Conservation (phyloP, 1,140 invertebrate species). For the Phymastichus coffea region DNA sequence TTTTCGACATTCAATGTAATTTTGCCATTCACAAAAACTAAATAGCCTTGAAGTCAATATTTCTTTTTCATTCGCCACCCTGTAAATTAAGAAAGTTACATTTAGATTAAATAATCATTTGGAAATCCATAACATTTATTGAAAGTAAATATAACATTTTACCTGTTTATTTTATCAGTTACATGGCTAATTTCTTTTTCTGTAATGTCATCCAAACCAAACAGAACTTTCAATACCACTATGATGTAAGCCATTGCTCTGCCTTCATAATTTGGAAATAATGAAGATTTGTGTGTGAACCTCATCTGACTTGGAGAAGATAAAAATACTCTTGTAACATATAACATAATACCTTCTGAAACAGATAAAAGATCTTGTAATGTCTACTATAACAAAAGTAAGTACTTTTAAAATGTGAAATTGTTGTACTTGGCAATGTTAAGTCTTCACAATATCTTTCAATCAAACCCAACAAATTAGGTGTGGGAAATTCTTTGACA, state of each 20-base stretch:
- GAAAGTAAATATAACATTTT: conserved; percentile 20
- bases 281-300: conserved; percentile 29
- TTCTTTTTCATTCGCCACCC: conserved; percentile 32
- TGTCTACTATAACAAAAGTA: neutral
- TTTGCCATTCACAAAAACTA: conserved; percentile 64
- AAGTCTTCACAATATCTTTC: conserved; percentile 60
- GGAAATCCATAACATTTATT: neutral
- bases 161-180: conserved; percentile 55
- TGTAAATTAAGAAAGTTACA: conserved; percentile 29
- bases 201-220: conserved; percentile 64
- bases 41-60: conserved; percentile 56
- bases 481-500: conserved; percentile 45
- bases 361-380: conserved; percentile 28
- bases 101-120: neutral
- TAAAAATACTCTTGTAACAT: conserved; percentile 50
- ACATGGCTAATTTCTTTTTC: conserved; percentile 62
- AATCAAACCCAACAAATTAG: conserved; percentile 55
- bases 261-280: conserved; percentile 63
- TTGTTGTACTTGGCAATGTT: conserved; percentile 53
- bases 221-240: conserved; percentile 64
- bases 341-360: conserved; percentile 45
- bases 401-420: neutral
- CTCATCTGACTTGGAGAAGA: conserved; percentile 49
- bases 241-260: conserved; percentile 64
- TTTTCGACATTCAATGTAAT: conserved; percentile 63